phyloP scores from a whole-genome alignment of 2,113 vertebrate species.

The Pachypanchax playfairii region DNA sequence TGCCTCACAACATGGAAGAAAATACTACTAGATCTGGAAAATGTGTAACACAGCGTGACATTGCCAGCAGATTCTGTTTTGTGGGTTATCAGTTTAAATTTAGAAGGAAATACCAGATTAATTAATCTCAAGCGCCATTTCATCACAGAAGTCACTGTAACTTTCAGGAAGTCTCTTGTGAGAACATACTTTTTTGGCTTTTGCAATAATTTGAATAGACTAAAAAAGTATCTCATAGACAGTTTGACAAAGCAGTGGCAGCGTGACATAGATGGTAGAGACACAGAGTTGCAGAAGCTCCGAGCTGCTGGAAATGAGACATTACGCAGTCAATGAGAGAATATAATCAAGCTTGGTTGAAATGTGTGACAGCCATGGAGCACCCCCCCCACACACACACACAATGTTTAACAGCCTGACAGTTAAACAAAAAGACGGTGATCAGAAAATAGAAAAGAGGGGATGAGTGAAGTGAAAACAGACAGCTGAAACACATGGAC shows the following conservation, averaged over 20 bases:
- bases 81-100: too few relatives aligned
- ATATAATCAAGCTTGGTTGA: conserved; percentile 6
- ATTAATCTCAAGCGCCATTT: too few relatives aligned
- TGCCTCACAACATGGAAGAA: not conserved
- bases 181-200: not conserved
- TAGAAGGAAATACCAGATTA: too few relatives aligned
- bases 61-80: not conserved
- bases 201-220: not conserved
- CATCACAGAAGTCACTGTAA: not conserved
- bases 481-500: conserved; percentile 76
- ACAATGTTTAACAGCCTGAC: conserved; percentile 11
- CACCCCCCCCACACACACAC: too few relatives aligned
- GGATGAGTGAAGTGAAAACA: conserved; percentile 65
- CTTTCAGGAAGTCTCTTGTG: conserved; percentile 5
- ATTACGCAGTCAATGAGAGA: conserved; percentile 21
- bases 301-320: conserved; percentile 23
- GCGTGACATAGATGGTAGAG: not conserved
- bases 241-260: not conserved
- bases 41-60: too few relatives aligned
- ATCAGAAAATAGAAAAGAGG: conserved; percentile 31
- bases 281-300: conserved; percentile 9
- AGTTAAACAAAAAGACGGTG: conserved; percentile 27
- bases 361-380: not conserved
- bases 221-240: conserved; percentile 5
- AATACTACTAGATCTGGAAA: too few relatives aligned